Evolutionary conservation across 64 coral and sea anemone species (phyloP), one percentile per base, ranked within the genome.

Genomic region (Catalaphyllia jardinei): DNA sequence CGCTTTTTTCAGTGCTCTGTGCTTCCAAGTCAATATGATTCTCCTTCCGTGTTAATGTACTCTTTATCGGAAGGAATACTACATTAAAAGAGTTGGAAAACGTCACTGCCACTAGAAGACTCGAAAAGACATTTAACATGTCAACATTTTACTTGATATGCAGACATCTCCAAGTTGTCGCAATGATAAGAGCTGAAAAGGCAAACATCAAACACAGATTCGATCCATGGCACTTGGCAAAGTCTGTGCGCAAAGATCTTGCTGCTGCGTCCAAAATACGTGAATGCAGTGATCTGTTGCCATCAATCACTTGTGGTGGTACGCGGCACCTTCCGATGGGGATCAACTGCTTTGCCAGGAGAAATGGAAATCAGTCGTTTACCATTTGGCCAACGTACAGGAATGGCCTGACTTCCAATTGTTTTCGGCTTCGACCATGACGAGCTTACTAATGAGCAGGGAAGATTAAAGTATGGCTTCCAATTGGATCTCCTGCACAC

Each of bases 241-340:
- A n/a, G n/a, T n/a, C n/a, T n/a, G n/a, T n/a, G 42, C 73, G 25
- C 31, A 87, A 87, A 52, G 51, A 87, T 20, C 67, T 72, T 29
- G 51, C 4, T 0, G 71, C 67, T n/a, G 63, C 59, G 0, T 60
- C 82, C 18, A 86, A 86, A 10, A 86, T 46, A 69, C 5, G 60
- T 1, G 78, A 62, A 27, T 64, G 63, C 63, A 1, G 0, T 17
- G 54, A 49, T 2, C 18, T 86, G 13, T 8, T 20, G 38, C 20
- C 54, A 31, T 67, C 35, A 86, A 86, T 69, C 61, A 86, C 64
- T 28, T 86, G 20, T 86, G 82, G 82, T 86, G 82, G 82, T 64
- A 31, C 35, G 60, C 62, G 2, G 57, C 55, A 15, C 38, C 82
- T 35, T 86, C 59, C 22, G 20, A 69, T 30, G 62, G 62, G 3